Evolutionary conservation across 2,113 vertebrate genomes (phyloP).

Genomic region (Bothrops jararaca): DNA sequence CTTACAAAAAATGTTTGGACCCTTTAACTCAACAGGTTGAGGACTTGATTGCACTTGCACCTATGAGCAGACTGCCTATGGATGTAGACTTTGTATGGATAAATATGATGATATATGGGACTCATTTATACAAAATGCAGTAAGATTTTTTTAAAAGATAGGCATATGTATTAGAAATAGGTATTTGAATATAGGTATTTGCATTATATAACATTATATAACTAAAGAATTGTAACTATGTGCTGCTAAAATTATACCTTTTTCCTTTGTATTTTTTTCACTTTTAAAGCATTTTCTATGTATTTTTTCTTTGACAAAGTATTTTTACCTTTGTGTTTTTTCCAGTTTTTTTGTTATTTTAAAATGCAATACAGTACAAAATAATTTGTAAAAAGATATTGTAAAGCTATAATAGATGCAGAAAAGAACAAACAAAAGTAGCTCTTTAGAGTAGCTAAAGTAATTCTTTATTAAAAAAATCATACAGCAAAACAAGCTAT

Average conservation of each 20-base stretch:
- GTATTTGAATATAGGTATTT: background rate
- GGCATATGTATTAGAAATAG: background rate
- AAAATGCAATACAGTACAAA: background rate
- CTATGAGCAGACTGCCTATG: background rate
- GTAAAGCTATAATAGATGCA: background rate
- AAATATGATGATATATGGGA: background rate
- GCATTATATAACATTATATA: background rate
- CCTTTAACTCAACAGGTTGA: background rate
- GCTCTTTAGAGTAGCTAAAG: background rate
- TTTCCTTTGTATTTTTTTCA: background rate
- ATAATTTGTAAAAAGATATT: background rate
- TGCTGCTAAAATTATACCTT: background rate
- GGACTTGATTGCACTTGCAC: background rate
- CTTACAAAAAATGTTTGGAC: background rate
- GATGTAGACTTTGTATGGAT: background rate
- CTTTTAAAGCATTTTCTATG: background rate
- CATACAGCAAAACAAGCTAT: background rate
- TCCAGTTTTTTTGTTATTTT: background rate
- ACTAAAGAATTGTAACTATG: background rate
- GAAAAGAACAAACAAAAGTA: background rate
- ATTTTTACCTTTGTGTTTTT: background rate
- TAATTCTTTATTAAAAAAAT: background rate
- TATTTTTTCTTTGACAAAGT: background rate
- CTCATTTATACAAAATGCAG: background rate
- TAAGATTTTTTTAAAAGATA: background rate